Evolutionary conservation across 64 coral and sea anemone species (phyloP).

Genomic region (Montipora foliosa): DNA sequence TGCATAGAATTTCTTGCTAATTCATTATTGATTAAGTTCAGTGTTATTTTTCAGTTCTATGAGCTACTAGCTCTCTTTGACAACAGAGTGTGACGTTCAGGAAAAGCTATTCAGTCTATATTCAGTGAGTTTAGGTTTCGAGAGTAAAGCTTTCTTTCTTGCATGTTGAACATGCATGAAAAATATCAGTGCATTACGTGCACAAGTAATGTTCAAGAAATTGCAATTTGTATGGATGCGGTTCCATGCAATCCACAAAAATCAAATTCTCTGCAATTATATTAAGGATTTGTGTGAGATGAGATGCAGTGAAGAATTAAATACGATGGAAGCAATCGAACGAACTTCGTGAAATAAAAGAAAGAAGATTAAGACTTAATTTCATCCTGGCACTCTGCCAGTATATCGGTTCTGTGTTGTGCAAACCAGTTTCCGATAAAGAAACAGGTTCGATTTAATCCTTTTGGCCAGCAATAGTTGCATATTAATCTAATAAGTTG

Average conservation of each 20-base stretch:
- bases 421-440: not conserved
- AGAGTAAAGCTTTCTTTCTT: not conserved
- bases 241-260: conserved; percentile 21
- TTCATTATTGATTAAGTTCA: conserved; percentile 20
- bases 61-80: not conserved
- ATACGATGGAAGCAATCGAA: not conserved
- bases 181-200: not conserved
- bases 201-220: not conserved
- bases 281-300: not conserved
- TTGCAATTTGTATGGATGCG: not conserved
- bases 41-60: conserved; percentile 1
- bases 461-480: not conserved
- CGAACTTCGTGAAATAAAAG: not conserved
- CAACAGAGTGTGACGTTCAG: not conserved
- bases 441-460: not conserved
- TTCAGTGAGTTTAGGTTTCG: not conserved
- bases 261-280: conserved; percentile 2
- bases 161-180: not conserved
- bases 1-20: not conserved
- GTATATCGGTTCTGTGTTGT: too few species aligned
- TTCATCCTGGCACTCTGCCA: too few species aligned
- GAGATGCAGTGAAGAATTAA: not conserved
- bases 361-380: too few species aligned
- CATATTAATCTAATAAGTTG: not conserved
- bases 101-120: not conserved